Conservation (phyloP, 2,113 vertebrate genomes). For the Strix aluco region DNA sequence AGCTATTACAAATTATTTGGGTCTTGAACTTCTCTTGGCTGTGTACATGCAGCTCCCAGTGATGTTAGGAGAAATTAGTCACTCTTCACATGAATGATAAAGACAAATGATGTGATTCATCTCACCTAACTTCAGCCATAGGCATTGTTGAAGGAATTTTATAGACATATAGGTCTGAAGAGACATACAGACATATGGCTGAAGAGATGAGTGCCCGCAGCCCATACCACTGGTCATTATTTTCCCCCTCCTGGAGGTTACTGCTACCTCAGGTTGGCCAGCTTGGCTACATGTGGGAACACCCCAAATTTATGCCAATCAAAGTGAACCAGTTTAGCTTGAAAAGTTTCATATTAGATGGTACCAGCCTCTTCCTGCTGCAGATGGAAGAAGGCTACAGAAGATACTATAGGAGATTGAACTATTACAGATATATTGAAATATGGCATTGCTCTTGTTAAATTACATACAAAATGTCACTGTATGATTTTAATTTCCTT, state of each 20-base stretch:
- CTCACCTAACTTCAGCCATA: neutral
- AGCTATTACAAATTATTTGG: neutral
- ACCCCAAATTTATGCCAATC: neutral
- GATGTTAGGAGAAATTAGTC: neutral
- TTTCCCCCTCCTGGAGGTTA: neutral
- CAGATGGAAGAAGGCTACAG: neutral
- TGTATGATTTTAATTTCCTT: neutral
- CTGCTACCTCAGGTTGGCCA: neutral
- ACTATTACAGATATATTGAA: neutral
- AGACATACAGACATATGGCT: neutral
- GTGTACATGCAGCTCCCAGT: neutral
- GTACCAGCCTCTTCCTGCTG: neutral
- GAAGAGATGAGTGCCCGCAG: neutral
- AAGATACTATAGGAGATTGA: neutral
- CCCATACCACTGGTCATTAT: accelerated
- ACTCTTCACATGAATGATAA: neutral
- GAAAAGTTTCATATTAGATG: neutral
- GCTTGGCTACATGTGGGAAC: neutral
- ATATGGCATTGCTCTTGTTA: neutral
- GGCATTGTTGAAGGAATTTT: neutral
- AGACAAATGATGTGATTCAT: neutral
- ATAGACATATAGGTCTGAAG: neutral
- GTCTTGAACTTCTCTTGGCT: neutral
- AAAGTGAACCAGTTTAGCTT: neutral
- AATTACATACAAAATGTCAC: neutral